Evolutionary conservation across 2,888 invertebrate genomes (phyloP), one percentile per base, ranked within the genome.

Genomic region (Nomada lathburiana): DNA sequence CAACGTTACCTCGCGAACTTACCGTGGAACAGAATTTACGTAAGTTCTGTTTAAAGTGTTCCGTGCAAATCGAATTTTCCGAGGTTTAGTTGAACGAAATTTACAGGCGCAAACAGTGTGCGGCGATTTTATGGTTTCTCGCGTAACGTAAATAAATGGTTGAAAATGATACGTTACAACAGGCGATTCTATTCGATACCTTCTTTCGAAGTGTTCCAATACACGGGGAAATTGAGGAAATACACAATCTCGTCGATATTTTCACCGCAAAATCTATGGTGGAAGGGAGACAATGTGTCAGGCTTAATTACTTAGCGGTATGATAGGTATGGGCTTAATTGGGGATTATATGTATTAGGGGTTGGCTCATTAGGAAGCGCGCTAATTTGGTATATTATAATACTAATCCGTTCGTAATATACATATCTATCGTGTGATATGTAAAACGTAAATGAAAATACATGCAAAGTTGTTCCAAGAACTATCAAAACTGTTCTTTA

Each of bases 41-140:
- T 57, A 72, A 80, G 57, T 72, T 80, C 55, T 57, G 71, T 42
- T 67, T 72, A 68, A 78, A 68, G 78, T 72, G 72, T 55, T 57
- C 62, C 55, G 36, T 20, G 67, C 67, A 55, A 78, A 78, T 80
- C 80, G 78, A 71, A 80, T 80, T 71, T 68, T 44, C 62, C 72
- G 29, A 26, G 78, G 55, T 78, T 80, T 78, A 47, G 36, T 67
- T 67, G 52, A 72, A 62, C 67, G 55, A 62, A 72, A 78, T 80
- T 78, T 72, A 68, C 72, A 52, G 67, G 42, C 50, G 60, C 60
- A 16, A 16, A 16, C n/a, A n/a, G 23, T 36, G n/a, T 2, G 16
- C 7, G 16, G 16, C 0, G 26, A 36, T 55, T 53, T 23, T n/a
- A 36, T 18, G 55, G 23, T 59, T 64, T 79, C 77, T 36, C n/a